These are phyloP conservation scores for Platysteira castanea DNA, from an alignment of 2,113 vertebrate genomes.

Conservation along the genomic window DNA sequence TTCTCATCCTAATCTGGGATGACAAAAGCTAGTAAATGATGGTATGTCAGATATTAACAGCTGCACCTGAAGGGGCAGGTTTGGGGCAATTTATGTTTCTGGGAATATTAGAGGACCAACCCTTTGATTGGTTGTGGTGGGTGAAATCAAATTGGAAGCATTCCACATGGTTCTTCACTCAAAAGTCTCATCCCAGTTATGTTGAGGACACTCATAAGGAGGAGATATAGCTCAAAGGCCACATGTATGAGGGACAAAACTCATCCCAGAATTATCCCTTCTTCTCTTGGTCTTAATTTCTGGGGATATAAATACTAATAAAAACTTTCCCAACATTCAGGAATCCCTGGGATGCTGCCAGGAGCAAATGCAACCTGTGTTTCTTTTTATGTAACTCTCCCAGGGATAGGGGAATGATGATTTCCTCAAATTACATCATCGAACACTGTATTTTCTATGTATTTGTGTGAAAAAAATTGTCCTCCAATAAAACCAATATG, in stretches of 20 bases:
- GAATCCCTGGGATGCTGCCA: not conserved
- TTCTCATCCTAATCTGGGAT: not conserved
- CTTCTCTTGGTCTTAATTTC: not conserved
- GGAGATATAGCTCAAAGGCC: not conserved
- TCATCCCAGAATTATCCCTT: not conserved
- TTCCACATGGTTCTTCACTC: not conserved
- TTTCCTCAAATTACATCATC: not conserved
- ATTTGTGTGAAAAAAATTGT: not conserved
- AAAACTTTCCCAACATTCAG: not conserved
- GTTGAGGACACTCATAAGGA: not conserved
- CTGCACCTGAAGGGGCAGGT: not conserved
- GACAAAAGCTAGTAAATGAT: not conserved
- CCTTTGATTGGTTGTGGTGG: not conserved
- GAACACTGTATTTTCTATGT: not conserved
- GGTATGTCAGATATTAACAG: not conserved
- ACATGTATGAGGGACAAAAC: not conserved
- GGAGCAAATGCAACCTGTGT: not conserved
- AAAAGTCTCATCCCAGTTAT: not conserved
- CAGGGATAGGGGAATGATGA: not conserved
- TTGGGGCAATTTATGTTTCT: not conserved
- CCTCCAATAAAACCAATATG: not conserved
- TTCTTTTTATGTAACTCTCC: not conserved
- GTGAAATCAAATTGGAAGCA: not conserved
- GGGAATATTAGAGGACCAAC: not conserved
- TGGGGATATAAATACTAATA: not conserved